Evolutionary conservation across 2,888 invertebrate genomes (phyloP).

Genomic region (Agrotis ipsilon): DNA sequence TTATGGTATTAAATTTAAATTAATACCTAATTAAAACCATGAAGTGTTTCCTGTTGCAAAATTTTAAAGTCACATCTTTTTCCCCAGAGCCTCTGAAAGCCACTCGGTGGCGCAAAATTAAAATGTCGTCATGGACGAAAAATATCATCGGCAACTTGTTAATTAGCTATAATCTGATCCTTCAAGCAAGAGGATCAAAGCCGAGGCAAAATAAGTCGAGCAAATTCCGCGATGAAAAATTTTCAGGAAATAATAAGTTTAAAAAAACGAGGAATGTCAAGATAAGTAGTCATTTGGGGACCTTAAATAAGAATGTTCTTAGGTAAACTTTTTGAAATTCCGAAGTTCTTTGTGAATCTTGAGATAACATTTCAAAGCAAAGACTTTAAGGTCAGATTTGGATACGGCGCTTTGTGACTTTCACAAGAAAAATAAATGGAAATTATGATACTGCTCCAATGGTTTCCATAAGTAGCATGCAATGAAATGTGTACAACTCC

Average conservation of each 20-base stretch:
- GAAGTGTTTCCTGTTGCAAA: neutral
- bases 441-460: neutral
- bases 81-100: neutral
- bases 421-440: neutral
- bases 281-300: slow-evolving; percentile 50
- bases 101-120: neutral
- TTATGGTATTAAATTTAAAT: neutral
- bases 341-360: slow-evolving; percentile 33
- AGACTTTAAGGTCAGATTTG: slow-evolving; percentile 27
- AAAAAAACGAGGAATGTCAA: slow-evolving; percentile 29
- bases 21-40: slow-evolving; percentile 6
- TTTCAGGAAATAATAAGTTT: slow-evolving; percentile 39
- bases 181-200: slow-evolving; percentile 1
- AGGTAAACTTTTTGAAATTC: slow-evolving; percentile 34
- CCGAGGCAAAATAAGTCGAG: slow-evolving; percentile 20
- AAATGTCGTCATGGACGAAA: slow-evolving; percentile 4
- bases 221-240: neutral
- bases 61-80: neutral
- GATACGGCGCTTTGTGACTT: slow-evolving; percentile 13
- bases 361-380: slow-evolving; percentile 34
- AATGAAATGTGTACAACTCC: neutral
- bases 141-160: slow-evolving; percentile 11
- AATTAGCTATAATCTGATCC: slow-evolving; percentile 24
- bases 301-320: slow-evolving; percentile 35
- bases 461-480: neutral